A percentile compares a stretch with the other conserved stretches of the same genome.
phyloP scores from a whole-genome alignment of 2,888 invertebrate species.

The Molanna angustata region DNA sequence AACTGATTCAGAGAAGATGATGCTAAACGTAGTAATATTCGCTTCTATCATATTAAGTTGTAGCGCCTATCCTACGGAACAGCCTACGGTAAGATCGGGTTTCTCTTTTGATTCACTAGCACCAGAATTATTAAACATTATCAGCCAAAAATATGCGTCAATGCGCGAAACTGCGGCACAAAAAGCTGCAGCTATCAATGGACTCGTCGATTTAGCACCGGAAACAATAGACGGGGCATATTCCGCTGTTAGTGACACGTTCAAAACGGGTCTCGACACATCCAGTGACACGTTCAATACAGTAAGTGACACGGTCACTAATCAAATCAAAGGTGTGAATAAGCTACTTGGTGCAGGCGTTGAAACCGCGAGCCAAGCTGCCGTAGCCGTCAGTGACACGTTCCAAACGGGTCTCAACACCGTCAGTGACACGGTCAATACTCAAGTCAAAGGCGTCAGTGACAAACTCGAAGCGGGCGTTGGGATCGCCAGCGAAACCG shows the following conservation, averaged over 20 bases:
- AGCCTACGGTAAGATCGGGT: constrained; percentile 20
- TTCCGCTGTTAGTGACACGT: constrained; percentile 3
- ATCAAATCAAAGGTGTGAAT: too few relatives aligned
- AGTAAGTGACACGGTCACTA: too few relatives aligned
- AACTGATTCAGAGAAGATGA: too few relatives aligned
- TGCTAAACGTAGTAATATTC: not conserved
- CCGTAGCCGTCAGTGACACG: constrained; percentile 2
- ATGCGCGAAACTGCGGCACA: constrained; percentile 17
- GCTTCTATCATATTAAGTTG: constrained; percentile 7
- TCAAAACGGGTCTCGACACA: constrained; percentile 11
- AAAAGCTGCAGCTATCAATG: constrained; percentile 17
- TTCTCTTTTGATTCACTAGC: constrained; percentile 5
- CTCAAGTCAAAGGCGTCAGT: constrained; percentile 4
- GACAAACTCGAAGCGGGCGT: too few relatives aligned
- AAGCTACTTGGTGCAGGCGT: constrained; percentile 10
- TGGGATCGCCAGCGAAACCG: constrained; percentile 4
- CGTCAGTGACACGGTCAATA: not conserved
- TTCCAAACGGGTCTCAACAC: constrained; percentile 12
- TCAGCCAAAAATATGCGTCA: constrained; percentile 12
- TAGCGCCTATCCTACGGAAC: constrained; percentile 17
- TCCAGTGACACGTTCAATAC: constrained; percentile 1
- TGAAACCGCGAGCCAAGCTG: constrained; percentile 7
- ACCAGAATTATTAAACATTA: constrained; percentile 11
- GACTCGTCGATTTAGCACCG: constrained; percentile 11
- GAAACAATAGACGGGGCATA: constrained; percentile 11